Evolutionary conservation across 1,140 invertebrate genomes (phyloP), one percentile per base, ranked within the genome.

Genomic region (Pararge aegeria): DNA sequence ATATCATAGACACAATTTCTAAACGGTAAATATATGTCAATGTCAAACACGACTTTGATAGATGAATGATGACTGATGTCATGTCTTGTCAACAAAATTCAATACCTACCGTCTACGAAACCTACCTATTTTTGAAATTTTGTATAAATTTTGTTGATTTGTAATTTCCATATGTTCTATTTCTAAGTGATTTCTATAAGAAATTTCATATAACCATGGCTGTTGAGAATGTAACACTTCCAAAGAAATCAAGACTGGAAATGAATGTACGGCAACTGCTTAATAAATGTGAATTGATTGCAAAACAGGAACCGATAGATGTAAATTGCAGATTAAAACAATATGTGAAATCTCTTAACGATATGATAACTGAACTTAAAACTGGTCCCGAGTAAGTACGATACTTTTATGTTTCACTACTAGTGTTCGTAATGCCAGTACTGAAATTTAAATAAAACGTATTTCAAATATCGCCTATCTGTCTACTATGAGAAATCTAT

Each of bases 251-350:
- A 34, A 93, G 93, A 86, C 75, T 93, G 71, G 95, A 96, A 92
- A 93, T 95, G 64, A 95, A 96, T 84, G 90, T 95, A 10, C 89
- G 92, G 19, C 91, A 93, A 63, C 77, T 95, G 20, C 72, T 96
- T 48, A 85, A 90, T 40, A 93, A 93, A 78, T 95, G 94, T 83
- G 95, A 96, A 87, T 78, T 93, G 50, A 91, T 95, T 66, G 92
- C 93, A n/a, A 95, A 95, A 87, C 90, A 92, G 70, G 93, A 93
- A 76, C 88, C 92, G 44, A 87, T 92, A 34, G 91, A 93, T 61
- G 91, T 68, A 4, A 83, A 94, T 70, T 94, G 93, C 91, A 91
- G 93, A 65, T 85, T 96, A 29, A 93, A 94, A 74, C 94, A 94
- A 88, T 95, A 95, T 70, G 91, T 95, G 16, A 90, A 93, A 75